Conservation (phyloP, 1,140 invertebrate species). For the Bombus consobrinus region DNA sequence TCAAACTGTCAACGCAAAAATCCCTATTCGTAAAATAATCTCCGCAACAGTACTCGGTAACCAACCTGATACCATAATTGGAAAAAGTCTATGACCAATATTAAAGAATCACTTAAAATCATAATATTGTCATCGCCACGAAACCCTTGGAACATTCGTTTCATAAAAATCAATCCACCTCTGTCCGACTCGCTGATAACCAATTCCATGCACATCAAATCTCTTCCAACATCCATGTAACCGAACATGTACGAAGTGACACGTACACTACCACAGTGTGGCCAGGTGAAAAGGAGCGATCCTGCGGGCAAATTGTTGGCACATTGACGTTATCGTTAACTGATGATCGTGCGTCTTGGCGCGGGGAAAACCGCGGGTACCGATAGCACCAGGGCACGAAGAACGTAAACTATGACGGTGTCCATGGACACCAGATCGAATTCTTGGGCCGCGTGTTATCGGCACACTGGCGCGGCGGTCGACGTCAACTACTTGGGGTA, state of each 20-base stretch:
- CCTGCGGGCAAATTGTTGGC: slow-evolving; percentile 1
- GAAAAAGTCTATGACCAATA: too few relatives aligned
- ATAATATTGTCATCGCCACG: too few relatives aligned
- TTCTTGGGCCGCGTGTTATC: slow-evolving; percentile 63
- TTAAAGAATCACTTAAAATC: too few relatives aligned
- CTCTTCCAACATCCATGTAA: background rate
- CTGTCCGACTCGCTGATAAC: background rate
- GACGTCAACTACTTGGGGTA: slow-evolving; percentile 60
- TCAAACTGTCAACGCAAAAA: too few relatives aligned
- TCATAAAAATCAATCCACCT: too few relatives aligned
- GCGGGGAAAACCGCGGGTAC: slow-evolving; percentile 13
- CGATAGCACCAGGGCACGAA: slow-evolving; percentile 2
- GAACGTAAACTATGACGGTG: slow-evolving; percentile 69
- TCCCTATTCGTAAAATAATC: too few relatives aligned
- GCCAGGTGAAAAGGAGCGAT: background rate
- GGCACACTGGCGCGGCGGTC: slow-evolving; percentile 28
- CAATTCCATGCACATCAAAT: background rate
- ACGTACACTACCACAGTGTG: background rate
- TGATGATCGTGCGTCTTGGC: slow-evolving; percentile 16
- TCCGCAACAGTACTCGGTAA: too few relatives aligned
- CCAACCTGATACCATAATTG: too few relatives aligned
- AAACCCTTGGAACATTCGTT: too few relatives aligned
- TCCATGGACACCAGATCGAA: slow-evolving; percentile 62
- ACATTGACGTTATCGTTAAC: slow-evolving; percentile 14
- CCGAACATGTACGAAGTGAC: background rate